Evolutionary conservation across 2,888 invertebrate species (phyloP).

Genomic region (Crossocerus cetratus): DNA sequence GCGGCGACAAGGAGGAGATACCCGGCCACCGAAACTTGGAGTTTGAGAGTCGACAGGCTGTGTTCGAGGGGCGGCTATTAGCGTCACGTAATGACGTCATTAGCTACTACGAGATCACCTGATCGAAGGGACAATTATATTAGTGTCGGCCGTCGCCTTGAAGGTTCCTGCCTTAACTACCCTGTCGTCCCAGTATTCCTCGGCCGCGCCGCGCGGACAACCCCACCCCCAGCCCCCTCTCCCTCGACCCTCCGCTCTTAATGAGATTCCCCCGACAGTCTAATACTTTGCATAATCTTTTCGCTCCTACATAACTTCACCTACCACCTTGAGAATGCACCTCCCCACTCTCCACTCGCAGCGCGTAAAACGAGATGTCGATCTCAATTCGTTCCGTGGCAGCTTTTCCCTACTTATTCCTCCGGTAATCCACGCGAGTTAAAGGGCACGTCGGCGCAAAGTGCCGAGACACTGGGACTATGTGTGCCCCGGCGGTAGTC

Average conservation of each 20-base stretch:
- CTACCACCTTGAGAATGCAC: constrained; percentile 31
- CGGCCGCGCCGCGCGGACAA: constrained; percentile 24
- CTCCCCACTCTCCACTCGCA: constrained; percentile 33
- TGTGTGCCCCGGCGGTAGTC: no score
- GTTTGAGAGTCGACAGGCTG: constrained; percentile 60
- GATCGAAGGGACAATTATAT: constrained; percentile 67
- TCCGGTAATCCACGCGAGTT: background rate
- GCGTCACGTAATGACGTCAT: constrained; percentile 72
- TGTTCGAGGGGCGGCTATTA: constrained; percentile 65
- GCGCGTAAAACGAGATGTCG: constrained; percentile 18
- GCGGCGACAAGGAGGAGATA: constrained; percentile 14
- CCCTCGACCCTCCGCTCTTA: constrained; percentile 32
- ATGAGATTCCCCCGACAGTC: constrained; percentile 47
- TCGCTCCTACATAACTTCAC: constrained; percentile 36
- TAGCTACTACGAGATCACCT: constrained; percentile 66
- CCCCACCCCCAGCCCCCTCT: constrained; percentile 6
- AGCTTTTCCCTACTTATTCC: background rate
- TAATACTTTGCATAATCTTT: constrained; percentile 54
- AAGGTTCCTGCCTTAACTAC: constrained; percentile 62
- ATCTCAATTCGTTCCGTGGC: constrained; percentile 44
- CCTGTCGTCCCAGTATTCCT: constrained; percentile 19
- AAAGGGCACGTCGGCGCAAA: background rate
- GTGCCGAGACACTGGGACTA: no score
- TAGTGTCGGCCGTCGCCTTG: constrained; percentile 65
- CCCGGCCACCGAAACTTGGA: constrained; percentile 37